These are phyloP conservation scores for Mormyrus hasselquistii DNA, from an alignment of 2,797 vertebrate genomes.

Conservation along the genomic window DNA sequence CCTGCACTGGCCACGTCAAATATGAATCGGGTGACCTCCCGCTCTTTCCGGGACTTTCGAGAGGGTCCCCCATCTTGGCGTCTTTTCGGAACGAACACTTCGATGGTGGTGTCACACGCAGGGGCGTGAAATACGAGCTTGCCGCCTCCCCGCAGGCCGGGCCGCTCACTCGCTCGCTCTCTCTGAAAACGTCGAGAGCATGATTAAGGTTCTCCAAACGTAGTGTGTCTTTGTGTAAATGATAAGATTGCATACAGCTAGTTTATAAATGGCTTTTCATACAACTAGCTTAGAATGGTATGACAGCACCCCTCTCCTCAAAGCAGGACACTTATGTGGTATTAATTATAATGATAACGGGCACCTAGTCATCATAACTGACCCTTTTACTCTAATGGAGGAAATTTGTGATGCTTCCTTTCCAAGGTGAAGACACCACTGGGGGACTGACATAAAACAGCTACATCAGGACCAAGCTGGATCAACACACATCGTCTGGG, in stretches of 20 bases:
- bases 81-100: conserved; percentile 27
- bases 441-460: background rate
- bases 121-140: background rate
- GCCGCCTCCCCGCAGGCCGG: background rate
- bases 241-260: background rate
- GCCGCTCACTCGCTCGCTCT: background rate
- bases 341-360: background rate
- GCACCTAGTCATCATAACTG: background rate
- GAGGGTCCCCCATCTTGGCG: conserved; percentile 25
- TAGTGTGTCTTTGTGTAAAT: background rate
- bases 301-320: background rate
- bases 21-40: conserved; percentile 33
- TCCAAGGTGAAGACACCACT: background rate
- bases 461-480: background rate
- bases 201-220: background rate
- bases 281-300: background rate
- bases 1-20: conserved; percentile 32
- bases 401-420: background rate
- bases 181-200: background rate
- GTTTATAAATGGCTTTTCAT: background rate
- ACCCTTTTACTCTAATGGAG: background rate
- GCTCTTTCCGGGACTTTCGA: conserved; percentile 29
- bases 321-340: background rate
- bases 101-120: conserved; percentile 10
- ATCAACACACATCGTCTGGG: background rate